Base-by-base conservation (phyloP, 2,113 vertebrate genomes). In the Sinocyclocheilus maitianheensis region DNA sequence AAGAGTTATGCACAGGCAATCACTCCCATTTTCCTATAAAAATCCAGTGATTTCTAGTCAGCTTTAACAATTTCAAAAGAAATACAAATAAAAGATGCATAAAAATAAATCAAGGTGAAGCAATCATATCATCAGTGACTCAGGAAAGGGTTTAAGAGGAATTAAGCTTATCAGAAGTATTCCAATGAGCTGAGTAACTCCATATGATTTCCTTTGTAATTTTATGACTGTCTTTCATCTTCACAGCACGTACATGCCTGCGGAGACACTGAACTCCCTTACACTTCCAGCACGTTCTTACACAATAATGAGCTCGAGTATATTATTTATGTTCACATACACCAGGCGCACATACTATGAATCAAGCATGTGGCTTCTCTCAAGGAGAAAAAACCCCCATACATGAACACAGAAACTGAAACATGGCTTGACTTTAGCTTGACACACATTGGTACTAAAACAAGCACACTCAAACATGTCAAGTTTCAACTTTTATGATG, bases 181-280 rank as follows among this genome's bases (percentile, higher is more conserved):
- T 93, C 92, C 34, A 90, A 90, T 90, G 86, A 84, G 84, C 85
- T 86, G 79, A 90, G 89, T 91, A 90, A 91, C 87, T 84, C 90
- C 84, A 91, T 88, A 85, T 89, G 84, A 89, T 89, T 88, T 88
- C 78, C 91, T 91, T 90, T 91, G 89, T 91, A 89, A 92, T 89
- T 92, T 92, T 88, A 92, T 89, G 87, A 90, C 78, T 62, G 71
- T 82, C 89, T 93, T 93, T 92, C 88, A 93, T 94, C 92, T 91
- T 85, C 46, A 83, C 89, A 78, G 84, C 78, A 83, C 81, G 84
- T 84, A 89, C 87, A 90, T 88, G 84, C 84, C 81, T 76, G 26
- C 3, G 86, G 87, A 87, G 87, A 88, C 90, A 90, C 83, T 63
- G 78, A 53, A 76, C 22, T 78, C 46, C 26, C 60, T 24, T 37